Evolutionary conservation across 2,797 vertebrate genomes (phyloP).

Genomic region (Cynopterus sphinx): DNA sequence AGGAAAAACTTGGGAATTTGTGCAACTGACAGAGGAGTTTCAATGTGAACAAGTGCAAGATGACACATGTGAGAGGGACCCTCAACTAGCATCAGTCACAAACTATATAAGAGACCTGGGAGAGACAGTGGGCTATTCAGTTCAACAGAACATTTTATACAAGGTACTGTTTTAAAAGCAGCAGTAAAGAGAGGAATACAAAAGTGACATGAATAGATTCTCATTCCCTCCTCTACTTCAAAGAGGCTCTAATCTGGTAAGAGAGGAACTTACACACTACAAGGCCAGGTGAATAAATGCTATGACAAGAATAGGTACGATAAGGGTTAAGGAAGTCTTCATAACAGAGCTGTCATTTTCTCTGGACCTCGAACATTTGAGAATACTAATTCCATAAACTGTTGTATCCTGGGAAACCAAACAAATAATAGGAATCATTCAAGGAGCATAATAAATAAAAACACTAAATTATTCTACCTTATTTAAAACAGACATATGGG

Average conservation of each 20-base stretch:
- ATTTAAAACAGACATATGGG: slow-evolving; percentile 28
- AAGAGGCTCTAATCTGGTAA: neutral
- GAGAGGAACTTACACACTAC: neutral
- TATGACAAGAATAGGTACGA: neutral
- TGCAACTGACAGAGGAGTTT: neutral
- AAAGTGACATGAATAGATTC: neutral
- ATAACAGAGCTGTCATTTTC: neutral
- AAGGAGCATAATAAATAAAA: slow-evolving; percentile 1
- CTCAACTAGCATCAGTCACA: neutral
- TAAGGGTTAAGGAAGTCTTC: neutral
- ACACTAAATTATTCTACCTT: slow-evolving; percentile 26
- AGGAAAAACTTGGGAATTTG: neutral
- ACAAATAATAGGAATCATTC: neutral
- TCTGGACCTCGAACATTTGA: neutral
- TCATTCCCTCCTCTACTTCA: neutral
- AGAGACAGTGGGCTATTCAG: neutral
- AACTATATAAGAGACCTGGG: neutral
- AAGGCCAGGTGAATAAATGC: neutral
- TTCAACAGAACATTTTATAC: neutral
- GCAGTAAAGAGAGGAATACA: neutral
- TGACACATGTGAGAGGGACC: neutral
- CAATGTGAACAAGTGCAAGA: neutral
- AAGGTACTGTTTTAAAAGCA: neutral
- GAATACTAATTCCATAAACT: neutral
- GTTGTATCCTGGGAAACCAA: neutral